These are phyloP conservation scores for Ctena decussata DNA, from an alignment of 2,888 invertebrate species.

Conservation along the genomic window DNA sequence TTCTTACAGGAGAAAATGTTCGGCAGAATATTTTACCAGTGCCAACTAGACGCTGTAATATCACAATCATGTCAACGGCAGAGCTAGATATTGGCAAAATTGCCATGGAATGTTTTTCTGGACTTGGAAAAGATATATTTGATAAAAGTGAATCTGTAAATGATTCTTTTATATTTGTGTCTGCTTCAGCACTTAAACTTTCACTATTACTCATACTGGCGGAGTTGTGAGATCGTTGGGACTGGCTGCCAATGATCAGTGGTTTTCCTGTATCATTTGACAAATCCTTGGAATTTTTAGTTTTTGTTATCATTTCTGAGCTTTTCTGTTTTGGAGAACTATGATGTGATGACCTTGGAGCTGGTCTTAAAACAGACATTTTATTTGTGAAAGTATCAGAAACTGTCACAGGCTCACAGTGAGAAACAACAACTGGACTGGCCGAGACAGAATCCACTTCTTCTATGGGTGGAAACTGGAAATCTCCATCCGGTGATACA, in stretches of 20 bases:
- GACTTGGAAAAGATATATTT: conserved; percentile 49
- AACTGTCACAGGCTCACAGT: conserved; percentile 27
- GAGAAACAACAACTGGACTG: conserved; percentile 10
- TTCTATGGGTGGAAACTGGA: conserved; percentile 66
- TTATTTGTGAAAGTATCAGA: conserved; percentile 20
- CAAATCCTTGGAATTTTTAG: background rate
- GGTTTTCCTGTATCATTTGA: background rate
- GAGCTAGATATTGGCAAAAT: conserved; percentile 77
- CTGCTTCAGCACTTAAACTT: background rate
- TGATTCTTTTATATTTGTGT: conserved; percentile 34
- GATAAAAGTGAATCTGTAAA: conserved; percentile 48
- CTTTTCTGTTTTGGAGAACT: background rate
- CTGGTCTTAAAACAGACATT: conserved; percentile 20
- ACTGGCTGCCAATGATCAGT: background rate
- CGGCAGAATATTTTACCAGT: conserved; percentile 70
- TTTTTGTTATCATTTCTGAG: background rate
- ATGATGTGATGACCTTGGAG: background rate
- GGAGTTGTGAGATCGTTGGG: background rate
- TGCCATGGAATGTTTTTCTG: conserved; percentile 19
- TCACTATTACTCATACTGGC: background rate
- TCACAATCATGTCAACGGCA: conserved; percentile 74
- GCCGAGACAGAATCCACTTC: conserved; percentile 45
- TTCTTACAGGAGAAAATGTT: conserved; percentile 57
- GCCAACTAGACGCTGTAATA: conserved; percentile 76
- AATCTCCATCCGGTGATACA: conserved; percentile 50